Evolutionary conservation across 2,888 invertebrate species (phyloP), one percentile per base, ranked within the genome.

Genomic region (Sinotaia quadrata): DNA sequence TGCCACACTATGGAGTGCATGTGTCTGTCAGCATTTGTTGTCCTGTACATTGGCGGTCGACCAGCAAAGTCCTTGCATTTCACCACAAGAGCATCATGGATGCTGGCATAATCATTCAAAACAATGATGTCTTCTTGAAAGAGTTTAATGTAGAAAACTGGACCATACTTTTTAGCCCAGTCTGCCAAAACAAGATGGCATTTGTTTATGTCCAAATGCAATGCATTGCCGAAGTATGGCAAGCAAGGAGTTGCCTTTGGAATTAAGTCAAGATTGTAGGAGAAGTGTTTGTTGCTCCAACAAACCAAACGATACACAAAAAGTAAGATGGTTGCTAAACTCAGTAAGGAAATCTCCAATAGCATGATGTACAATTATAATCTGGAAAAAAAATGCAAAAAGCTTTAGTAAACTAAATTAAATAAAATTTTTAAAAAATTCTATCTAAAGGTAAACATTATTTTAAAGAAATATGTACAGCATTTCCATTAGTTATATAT

Each of bases 1-100:
- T 83, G 83, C 83, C 83, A 83, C 15, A 83, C 83, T 7, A 83
- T 79, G 12, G 81, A 81, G 51, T 81, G 74, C 44, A 66, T 68
- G 60, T 76, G 70, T 54, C 83, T 69, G 12, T 74, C 69, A 5
- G 73, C 69, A 29, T 77, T 74, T 18, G 71, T 70, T 4, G 83
- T 83, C 8, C 83, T 61, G 58, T 77, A 75, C 81, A 81, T 81
- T 37, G 73, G 73, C 2, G 84, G 84, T 21, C 84, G 73, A 0
- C 85, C 85, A 12, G 83, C 84, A 54, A 85, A 75, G 27, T 78
- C 80, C 24, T 71, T 71, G 1, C 79, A 81, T 12, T 78, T 74
- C 5, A 69, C 44, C 18, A 84, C 78, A 59, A 85, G 71, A 0
- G 82, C 84, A 21, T 82, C 82, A 47, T 78, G 71, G 29, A 84